Percentiles rank a stretch among this genome's conserved stretches.
These are phyloP conservation scores for Acanthopleura granulata DNA, from an alignment of 2,888 invertebrate genomes.

Conservation along the genomic window DNA sequence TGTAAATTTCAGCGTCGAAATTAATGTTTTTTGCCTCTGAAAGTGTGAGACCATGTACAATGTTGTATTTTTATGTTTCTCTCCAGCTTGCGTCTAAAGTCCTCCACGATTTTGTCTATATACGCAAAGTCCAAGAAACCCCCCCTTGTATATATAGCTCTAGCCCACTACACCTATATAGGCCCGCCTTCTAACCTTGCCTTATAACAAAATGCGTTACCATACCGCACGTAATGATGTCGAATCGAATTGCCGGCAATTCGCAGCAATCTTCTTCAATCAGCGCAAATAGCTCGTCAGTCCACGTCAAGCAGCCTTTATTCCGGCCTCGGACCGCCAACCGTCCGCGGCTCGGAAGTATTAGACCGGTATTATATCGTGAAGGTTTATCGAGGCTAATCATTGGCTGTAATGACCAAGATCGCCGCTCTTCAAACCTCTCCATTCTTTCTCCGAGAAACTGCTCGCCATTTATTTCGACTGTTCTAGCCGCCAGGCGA, in stretches of 20 bases:
- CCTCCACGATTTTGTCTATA: too few species aligned
- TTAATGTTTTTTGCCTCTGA: too few species aligned
- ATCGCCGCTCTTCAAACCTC: slow-evolving; percentile 9
- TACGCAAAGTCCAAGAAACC: too few species aligned
- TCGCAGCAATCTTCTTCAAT: slow-evolving; percentile 12
- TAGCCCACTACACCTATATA: too few species aligned
- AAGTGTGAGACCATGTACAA: too few species aligned
- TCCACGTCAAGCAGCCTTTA: not conserved
- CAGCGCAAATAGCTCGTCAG: slow-evolving; percentile 5
- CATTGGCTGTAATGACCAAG: not conserved
- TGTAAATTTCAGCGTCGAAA: too few species aligned
- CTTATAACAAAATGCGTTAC: too few species aligned
- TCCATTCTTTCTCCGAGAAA: not conserved
- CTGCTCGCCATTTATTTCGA: not conserved
- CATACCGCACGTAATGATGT: not conserved
- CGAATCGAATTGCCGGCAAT: slow-evolving; percentile 3
- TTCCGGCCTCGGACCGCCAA: not conserved
- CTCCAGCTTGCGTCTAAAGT: too few species aligned
- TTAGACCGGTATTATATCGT: slow-evolving; percentile 9
- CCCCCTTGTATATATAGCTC: too few species aligned
- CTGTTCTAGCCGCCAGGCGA: not conserved
- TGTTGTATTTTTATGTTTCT: too few species aligned
- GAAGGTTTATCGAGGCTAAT: not conserved
- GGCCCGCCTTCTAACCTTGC: too few species aligned
- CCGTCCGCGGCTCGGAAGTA: not conserved